These are phyloP conservation scores for Julus scanicus DNA, from an alignment of 2,888 invertebrate species.

Conservation along the genomic window DNA sequence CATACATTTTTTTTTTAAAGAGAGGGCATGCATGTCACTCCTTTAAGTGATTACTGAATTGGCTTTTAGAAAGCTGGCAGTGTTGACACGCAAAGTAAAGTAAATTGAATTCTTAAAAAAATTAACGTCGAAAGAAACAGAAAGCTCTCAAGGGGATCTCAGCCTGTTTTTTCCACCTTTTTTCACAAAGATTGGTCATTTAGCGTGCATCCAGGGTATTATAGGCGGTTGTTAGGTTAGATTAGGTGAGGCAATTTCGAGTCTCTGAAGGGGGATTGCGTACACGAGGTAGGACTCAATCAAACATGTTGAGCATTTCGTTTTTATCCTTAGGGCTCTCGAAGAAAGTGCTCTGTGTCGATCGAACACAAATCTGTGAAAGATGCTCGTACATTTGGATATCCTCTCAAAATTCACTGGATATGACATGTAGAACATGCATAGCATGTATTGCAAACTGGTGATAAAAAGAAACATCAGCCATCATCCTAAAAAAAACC, in stretches of 20 bases:
- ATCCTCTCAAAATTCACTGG: neutral
- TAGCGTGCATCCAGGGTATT: neutral
- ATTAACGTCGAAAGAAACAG: neutral
- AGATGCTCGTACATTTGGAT: neutral
- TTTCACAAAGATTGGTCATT: constrained; percentile 15
- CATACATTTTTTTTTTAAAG: too few relatives aligned
- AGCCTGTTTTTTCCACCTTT: neutral
- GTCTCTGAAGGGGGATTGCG: neutral
- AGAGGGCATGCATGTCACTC: too few relatives aligned
- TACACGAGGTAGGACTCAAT: neutral
- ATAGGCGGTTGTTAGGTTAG: neutral
- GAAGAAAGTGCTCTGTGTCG: neutral
- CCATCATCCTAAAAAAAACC: neutral
- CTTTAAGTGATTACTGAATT: neutral
- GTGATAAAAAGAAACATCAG: neutral
- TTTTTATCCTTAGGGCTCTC: neutral
- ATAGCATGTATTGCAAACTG: neutral
- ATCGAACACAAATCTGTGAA: neutral
- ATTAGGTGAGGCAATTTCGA: neutral
- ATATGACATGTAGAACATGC: neutral
- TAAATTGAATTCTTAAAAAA: neutral
- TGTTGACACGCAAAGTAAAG: neutral
- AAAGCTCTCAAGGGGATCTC: neutral
- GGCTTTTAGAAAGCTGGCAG: neutral
- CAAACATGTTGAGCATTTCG: neutral